Conservation (phyloP, 2,113 vertebrate species). For the Megalops atlanticus region DNA sequence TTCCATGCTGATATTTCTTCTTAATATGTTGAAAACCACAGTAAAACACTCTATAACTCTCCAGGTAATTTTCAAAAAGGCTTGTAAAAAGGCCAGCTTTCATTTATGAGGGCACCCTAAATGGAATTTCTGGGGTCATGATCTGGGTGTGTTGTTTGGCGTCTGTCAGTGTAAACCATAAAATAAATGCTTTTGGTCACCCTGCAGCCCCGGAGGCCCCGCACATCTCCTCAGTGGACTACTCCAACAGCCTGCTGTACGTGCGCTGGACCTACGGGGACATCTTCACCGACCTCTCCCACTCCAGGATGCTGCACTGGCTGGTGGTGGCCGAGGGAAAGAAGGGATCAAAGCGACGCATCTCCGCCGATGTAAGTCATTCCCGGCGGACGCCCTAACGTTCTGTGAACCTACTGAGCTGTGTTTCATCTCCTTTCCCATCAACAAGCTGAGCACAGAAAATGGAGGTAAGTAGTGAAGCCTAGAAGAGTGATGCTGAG, state of each 20-base stretch:
- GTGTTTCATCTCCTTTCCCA: neutral
- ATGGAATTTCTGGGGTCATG: too few relatives aligned
- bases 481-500: constrained; percentile 35
- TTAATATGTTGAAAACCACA: too few relatives aligned
- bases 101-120: too few relatives aligned
- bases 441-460: constrained; percentile 4
- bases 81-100: too few relatives aligned
- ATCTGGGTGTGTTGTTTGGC: too few relatives aligned
- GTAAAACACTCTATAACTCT: too few relatives aligned
- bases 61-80: too few relatives aligned
- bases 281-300: constrained; percentile 83
- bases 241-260: constrained; percentile 80
- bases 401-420: neutral
- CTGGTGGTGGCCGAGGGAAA: constrained; percentile 87
- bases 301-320: constrained; percentile 94
- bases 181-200: too few relatives aligned
- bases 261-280: constrained; percentile 90
- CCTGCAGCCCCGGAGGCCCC: constrained; percentile 87
- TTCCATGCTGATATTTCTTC: too few relatives aligned
- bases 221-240: constrained; percentile 85
- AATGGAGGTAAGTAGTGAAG: neutral
- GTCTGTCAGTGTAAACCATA: neutral
- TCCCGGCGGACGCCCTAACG: neutral
- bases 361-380: constrained; percentile 66
- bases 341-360: constrained; percentile 83